A percentile compares a stretch with the other conserved stretches of the same genome.
These are phyloP conservation scores for Tiliacea aurago DNA, from an alignment of 2,888 invertebrate genomes.

Conservation along the genomic window DNA sequence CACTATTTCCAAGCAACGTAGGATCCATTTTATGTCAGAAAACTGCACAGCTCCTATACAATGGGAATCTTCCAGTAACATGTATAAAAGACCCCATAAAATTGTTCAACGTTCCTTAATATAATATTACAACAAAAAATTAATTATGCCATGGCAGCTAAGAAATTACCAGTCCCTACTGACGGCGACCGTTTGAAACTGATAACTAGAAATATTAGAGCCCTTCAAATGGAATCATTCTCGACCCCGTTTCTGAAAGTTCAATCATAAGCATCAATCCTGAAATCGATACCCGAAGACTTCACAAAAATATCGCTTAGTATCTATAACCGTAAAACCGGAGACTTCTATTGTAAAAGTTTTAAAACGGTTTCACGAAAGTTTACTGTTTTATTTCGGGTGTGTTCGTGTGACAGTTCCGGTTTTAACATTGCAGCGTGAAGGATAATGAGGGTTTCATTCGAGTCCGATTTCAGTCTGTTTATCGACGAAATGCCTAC, in stretches of 20 bases:
- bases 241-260: constrained; percentile 22
- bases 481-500: not conserved
- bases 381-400: constrained; percentile 28
- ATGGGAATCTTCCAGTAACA: too few relatives aligned
- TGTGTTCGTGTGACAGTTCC: constrained; percentile 13
- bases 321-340: constrained; percentile 17
- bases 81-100: too few relatives aligned
- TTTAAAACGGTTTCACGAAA: constrained; percentile 5
- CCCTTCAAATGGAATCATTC: constrained; percentile 4
- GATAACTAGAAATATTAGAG: constrained; percentile 20
- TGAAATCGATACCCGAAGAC: constrained; percentile 27
- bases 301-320: constrained; percentile 19
- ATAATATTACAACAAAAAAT: too few relatives aligned
- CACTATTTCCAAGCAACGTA: too few relatives aligned
- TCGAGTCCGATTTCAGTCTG: not conserved
- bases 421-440: not conserved
- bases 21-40: too few relatives aligned
- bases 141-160: too few relatives aligned
- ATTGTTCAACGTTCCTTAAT: too few relatives aligned
- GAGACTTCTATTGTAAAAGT: constrained; percentile 25
- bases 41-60: too few relatives aligned
- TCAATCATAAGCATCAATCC: constrained; percentile 20
- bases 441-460: constrained; percentile 5
- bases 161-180: too few relatives aligned
- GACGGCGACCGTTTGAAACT: not conserved